Evolutionary conservation across 2,113 vertebrate species (phyloP), one percentile per base, ranked within the genome.

Genomic region (Rattus rattus): DNA sequence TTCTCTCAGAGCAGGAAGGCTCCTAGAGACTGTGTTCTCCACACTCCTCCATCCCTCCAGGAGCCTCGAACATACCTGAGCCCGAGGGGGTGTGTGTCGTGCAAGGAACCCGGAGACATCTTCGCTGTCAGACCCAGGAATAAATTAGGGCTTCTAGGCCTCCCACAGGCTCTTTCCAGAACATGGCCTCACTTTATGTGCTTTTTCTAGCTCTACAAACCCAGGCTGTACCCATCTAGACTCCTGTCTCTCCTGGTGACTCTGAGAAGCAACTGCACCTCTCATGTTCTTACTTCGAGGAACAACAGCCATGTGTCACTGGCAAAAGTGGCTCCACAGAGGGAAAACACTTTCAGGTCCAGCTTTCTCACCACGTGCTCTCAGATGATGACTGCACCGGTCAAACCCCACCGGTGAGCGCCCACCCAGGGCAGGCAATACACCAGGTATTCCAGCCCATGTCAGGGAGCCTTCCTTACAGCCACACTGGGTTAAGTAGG

Each of bases 301-400:
- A 95, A 72, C 22, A 30, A 26, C 81, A 73, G 56, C 14, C 16
- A 30, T 17, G 4, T 24, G 39, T 7, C 1, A 7, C 14, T 1
- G 43, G 73, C 16, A 43, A 73, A 90, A 89, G 49, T 19, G 90
- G 52, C 70, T 76, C 28, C 14, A 59, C n/a, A 20, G 22, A 36
- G 16, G 30, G 6, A n/a, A 85, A 5, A 19, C 22, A 26, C 72
- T 93, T 92, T 36, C 49, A 84, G 75, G 65, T n/a, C 73, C 65
- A 17, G 30, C 54, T 87, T 97, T 91, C 84, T 47, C 88, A 94
- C 67, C 59, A 43, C 36, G 22, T 67, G 88, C 90, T 80, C 90
- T 89, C 72, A 84, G 83, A 84, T 83, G 49, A 69, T 91, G 67
- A 87, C 19, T 19, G 4, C 47, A 89, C 49, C 75, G 56, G 63